A percentile compares a stretch with the other conserved stretches of the same genome.
Evolutionary conservation across 2,888 invertebrate genomes (phyloP).

Genomic region (Apodemia mormo): DNA sequence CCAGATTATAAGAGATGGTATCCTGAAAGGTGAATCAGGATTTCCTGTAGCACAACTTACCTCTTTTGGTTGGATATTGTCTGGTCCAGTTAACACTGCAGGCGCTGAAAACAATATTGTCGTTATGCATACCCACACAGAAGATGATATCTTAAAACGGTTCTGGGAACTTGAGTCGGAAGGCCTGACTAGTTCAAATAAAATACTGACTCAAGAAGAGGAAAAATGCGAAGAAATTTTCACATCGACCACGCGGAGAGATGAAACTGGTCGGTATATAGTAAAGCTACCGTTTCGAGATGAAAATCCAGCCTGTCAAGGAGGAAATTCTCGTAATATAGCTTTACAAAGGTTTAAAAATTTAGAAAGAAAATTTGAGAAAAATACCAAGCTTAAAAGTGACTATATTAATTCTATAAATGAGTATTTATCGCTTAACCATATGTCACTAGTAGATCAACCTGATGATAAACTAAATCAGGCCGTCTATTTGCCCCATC

Average conservation of each 20-base stretch:
- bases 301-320: background rate
- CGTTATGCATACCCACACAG: constrained; percentile 18
- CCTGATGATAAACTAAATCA: constrained; percentile 1
- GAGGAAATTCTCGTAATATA: constrained; percentile 2
- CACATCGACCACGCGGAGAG: constrained; percentile 27
- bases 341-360: constrained; percentile 10
- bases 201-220: constrained; percentile 25
- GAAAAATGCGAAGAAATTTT: constrained; percentile 28
- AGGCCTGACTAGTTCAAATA: background rate
- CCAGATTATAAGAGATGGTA: constrained; percentile 34
- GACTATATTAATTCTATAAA: background rate
- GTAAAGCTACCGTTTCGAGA: constrained; percentile 28
- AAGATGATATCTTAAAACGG: constrained; percentile 26
- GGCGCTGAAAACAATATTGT: background rate
- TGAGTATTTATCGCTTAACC: background rate
- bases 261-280: constrained; percentile 28
- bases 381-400: background rate
- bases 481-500: background rate
- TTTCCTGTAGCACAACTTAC: constrained; percentile 35
- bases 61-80: constrained; percentile 40
- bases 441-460: background rate
- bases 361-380: constrained; percentile 11
- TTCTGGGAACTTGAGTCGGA: constrained; percentile 34
- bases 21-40: constrained; percentile 29
- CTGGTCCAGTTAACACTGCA: constrained; percentile 28